phyloP scores from a whole-genome alignment of 2,888 invertebrate species.

The Phaedon cochleariae region DNA sequence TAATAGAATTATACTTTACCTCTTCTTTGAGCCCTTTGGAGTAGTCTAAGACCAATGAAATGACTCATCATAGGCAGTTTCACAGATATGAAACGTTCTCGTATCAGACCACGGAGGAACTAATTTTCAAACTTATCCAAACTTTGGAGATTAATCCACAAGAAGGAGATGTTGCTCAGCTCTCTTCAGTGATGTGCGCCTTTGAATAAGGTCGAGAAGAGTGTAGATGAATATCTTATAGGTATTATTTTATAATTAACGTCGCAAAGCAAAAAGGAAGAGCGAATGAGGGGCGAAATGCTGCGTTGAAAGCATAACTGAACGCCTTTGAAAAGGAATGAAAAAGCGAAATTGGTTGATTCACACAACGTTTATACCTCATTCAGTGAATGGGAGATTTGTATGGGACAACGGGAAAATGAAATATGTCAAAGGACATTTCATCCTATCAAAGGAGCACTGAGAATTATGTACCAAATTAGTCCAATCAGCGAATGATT shows the following conservation, averaged over 20 bases:
- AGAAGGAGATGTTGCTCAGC: constrained; percentile 23
- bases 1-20: too few species aligned
- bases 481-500: too few species aligned
- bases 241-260: constrained; percentile 24
- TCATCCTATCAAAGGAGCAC: background rate
- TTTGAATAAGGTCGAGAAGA: constrained; percentile 22
- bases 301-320: background rate
- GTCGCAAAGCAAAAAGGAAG: background rate
- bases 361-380: background rate
- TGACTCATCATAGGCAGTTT: too few species aligned
- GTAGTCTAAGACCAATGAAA: too few species aligned
- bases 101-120: constrained; percentile 22
- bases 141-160: constrained; percentile 29
- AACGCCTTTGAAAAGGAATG: background rate
- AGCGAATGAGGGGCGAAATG: background rate
- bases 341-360: background rate
- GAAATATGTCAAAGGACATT: background rate
- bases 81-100: too few species aligned
- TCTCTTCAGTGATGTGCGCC: constrained; percentile 16
- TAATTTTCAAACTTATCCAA: constrained; percentile 30
- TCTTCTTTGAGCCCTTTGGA: too few species aligned
- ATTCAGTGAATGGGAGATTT: too few species aligned
- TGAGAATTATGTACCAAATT: too few species aligned
- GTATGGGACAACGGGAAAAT: background rate
- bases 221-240: constrained; percentile 27